These are phyloP conservation scores for Pterocles orientalis DNA, from an alignment of 2,113 vertebrate species.

Conservation along the genomic window DNA sequence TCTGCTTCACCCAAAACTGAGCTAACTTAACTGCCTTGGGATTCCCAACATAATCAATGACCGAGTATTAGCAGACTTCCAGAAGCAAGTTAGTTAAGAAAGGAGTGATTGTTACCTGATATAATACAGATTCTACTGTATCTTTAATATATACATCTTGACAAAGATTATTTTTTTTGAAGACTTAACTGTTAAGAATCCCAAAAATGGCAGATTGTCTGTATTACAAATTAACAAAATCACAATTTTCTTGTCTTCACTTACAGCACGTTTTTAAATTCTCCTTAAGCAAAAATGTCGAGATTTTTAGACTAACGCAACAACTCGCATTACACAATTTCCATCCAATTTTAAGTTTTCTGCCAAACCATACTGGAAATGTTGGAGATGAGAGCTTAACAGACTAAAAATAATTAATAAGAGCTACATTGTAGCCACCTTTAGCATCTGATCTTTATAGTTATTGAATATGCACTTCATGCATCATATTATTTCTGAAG, in stretches of 20 bases:
- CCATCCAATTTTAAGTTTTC: neutral
- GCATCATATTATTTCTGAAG: neutral
- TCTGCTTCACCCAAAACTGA: neutral
- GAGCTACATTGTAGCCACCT: neutral
- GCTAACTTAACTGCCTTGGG: neutral
- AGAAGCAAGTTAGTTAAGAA: neutral
- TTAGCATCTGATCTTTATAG: neutral
- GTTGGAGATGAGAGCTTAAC: neutral
- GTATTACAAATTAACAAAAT: neutral
- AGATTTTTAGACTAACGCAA: neutral
- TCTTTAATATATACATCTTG: neutral
- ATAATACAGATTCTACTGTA: neutral
- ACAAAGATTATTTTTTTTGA: neutral
- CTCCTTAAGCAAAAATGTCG: neutral
- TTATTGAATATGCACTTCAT: neutral
- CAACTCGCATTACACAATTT: neutral
- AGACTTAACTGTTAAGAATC: neutral
- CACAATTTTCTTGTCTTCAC: neutral
- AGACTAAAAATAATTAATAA: neutral
- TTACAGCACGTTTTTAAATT: neutral
- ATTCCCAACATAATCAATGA: neutral
- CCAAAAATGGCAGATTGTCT: neutral
- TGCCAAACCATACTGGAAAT: neutral
- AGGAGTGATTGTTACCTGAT: rapidly evolving
- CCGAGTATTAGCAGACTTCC: neutral